These are phyloP conservation scores for Leptodactylus fallax DNA, from an alignment of 2,797 vertebrate species.

Conservation along the genomic window DNA sequence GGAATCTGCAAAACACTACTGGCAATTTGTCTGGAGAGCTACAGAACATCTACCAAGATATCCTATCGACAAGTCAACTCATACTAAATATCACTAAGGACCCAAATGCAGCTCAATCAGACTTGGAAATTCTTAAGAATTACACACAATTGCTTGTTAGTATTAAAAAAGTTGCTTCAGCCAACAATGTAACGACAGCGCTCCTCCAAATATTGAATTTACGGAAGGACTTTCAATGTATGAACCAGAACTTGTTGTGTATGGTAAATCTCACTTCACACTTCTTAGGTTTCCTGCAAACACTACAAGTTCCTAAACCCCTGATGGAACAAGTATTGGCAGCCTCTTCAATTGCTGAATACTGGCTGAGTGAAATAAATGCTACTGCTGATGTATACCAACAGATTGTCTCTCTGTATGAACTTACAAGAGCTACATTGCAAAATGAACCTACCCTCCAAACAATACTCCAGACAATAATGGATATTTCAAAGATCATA, in stretches of 20 bases:
- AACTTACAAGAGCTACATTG: conserved; percentile 14
- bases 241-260: conserved; percentile 33
- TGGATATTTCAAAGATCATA: conserved; percentile 28
- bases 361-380: conserved; percentile 33
- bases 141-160: background rate
- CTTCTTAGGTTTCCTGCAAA: conserved; percentile 25
- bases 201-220: conserved; percentile 26
- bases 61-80: conserved; percentile 18
- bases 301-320: conserved; percentile 5
- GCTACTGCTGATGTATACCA: conserved; percentile 32
- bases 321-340: background rate
- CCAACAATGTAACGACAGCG: conserved; percentile 17
- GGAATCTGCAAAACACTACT: background rate
- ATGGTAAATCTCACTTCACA: conserved; percentile 35
- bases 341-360: conserved; percentile 29
- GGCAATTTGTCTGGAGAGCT: background rate
- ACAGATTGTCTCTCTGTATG: conserved; percentile 30
- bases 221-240: background rate
- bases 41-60: conserved; percentile 23
- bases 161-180: background rate
- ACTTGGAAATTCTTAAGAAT: conserved; percentile 14
- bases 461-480: background rate
- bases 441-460: conserved; percentile 13
- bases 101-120: background rate
- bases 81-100: conserved; percentile 35